Evolutionary conservation across 2,888 invertebrate species (phyloP), one percentile per base, ranked within the genome.

Genomic region (Sisyra terminalis): DNA sequence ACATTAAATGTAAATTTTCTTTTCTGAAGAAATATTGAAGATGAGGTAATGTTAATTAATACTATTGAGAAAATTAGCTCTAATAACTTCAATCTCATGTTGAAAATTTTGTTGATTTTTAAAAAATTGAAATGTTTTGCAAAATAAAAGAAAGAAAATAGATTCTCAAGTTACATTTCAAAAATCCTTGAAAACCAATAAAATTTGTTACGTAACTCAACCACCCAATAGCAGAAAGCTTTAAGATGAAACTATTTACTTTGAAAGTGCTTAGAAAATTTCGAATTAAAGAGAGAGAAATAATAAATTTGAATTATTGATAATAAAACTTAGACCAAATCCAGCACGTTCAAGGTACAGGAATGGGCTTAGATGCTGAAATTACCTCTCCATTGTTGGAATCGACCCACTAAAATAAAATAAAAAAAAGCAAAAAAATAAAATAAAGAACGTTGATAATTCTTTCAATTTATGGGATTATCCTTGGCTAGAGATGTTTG

Each of bases 351-450:
- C 35, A 35, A 15, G 35, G 14, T 35, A 35, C 35, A 15, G 16
- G 14, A 35, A 35, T 35, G 16, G 35, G 16, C 16, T 13, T 35
- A 15, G 35, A 35, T 8, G 7, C 14, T 13, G 16, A 13, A 35
- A 35, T 73, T 74, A 74, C 75, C 75, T 74, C 74, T 52, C 73
- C 73, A 61, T 69, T 71, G 66, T 70, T 72, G 64, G 72, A 70
- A 66, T 72, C 74, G 64, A 74, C 73, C 75, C 75, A 75, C 74
- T 74, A 55, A 50, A 51, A 52, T 54, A 51, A 54, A 51, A 51
- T 50, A 5, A 24, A 24, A 57, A 52, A 54, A 50, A 54, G 46
- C 47, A 50, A 49, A 50, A 45, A 49, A 47, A 51, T 50, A 48
- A 45, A 46, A 39, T 43, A 42, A 15, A 14, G 35, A 14, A 15